A percentile compares a stretch with the other conserved stretches of the same genome.
Evolutionary conservation across 2,797 vertebrate genomes (phyloP).

Genomic region (Intellagama lesueurii): DNA sequence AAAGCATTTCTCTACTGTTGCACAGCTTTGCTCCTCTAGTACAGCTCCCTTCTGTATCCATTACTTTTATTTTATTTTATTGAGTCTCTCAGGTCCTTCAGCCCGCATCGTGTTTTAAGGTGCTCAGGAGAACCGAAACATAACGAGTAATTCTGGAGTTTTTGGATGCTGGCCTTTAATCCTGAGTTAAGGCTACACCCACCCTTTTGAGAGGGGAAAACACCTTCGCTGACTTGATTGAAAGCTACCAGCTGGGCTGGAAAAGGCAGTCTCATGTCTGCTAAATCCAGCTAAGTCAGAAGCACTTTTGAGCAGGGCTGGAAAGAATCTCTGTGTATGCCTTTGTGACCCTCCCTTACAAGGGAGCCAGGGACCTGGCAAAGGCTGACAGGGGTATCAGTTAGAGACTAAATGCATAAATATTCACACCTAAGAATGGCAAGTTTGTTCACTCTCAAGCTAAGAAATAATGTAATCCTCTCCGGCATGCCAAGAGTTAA

Average conservation of each 20-base stretch:
- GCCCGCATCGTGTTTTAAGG: neutral
- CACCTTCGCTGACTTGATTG: neutral
- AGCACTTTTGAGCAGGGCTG: neutral
- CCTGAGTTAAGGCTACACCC: neutral
- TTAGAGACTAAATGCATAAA: conserved; percentile 10
- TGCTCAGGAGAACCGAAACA: neutral
- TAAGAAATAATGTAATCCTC: neutral
- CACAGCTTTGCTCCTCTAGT: too few species aligned
- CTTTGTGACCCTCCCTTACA: neutral
- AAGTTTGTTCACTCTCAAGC: conserved; percentile 30
- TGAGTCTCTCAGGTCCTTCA: neutral
- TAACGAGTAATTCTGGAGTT: neutral
- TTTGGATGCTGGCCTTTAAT: neutral
- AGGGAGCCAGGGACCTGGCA: neutral
- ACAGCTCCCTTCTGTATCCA: neutral
- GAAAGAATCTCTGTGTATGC: neutral
- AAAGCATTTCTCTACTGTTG: too few species aligned
- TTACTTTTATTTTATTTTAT: neutral
- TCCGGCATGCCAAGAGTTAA: conserved; percentile 11
- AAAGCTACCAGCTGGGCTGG: neutral
- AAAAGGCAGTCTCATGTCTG: neutral
- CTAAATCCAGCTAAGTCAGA: neutral
- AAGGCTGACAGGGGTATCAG: neutral
- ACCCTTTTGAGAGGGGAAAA: neutral
- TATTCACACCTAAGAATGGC: conserved; percentile 20